Evolutionary conservation across 2,888 invertebrate species (phyloP).

Genomic region (Megastigmus dorsalis): DNA sequence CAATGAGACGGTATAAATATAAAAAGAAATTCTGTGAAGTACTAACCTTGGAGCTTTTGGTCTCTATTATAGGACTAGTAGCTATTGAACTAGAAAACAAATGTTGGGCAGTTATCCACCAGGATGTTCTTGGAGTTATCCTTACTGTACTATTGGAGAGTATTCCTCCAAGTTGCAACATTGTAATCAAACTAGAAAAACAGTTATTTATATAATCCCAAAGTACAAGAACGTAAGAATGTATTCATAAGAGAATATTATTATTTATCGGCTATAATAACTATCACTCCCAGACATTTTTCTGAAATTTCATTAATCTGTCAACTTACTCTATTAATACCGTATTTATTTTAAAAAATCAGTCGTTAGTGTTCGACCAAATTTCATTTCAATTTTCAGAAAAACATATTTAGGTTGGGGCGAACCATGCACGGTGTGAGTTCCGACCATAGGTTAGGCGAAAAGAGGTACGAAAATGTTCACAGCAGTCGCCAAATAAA

Average conservation of each 20-base stretch:
- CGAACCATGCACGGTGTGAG: conserved; percentile 10
- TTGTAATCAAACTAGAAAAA: conserved; percentile 56
- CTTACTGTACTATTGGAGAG: conserved; percentile 55
- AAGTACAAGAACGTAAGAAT: neutral
- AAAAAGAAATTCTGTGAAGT: no score
- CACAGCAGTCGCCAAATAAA: no score
- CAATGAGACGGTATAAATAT: no score
- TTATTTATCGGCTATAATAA: no score
- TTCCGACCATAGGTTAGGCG: conserved; percentile 28
- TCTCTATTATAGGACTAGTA: neutral
- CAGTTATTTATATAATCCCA: conserved; percentile 55
- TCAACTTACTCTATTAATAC: neutral
- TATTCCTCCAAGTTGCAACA: conserved; percentile 62
- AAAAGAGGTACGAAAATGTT: no score
- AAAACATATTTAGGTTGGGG: conserved; percentile 30
- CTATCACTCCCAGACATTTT: no score
- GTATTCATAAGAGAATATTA: neutral
- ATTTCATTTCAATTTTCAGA: conserved; percentile 8
- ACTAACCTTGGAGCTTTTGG: no score
- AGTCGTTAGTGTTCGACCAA: neutral
- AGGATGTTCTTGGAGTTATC: conserved; percentile 52
- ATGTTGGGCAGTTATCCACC: conserved; percentile 57
- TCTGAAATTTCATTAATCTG: neutral
- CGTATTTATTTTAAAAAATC: neutral
- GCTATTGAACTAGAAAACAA: conserved; percentile 54